Evolutionary conservation across 2,888 invertebrate genomes (phyloP).

Genomic region (Leptarthrus brevirostris): DNA sequence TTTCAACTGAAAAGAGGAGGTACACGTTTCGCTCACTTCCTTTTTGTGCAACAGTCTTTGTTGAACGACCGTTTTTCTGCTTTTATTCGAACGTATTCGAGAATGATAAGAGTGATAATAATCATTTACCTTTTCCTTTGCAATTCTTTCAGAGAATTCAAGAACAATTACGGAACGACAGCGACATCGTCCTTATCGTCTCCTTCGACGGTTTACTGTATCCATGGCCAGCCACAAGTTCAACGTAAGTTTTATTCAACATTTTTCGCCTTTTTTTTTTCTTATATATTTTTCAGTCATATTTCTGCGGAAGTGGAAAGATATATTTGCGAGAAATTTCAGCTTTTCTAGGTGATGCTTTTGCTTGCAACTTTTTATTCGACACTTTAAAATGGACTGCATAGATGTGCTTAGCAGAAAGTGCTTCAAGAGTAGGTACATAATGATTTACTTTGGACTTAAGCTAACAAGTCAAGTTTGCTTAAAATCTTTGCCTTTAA

Average conservation of each 20-base stretch:
- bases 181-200: not conserved
- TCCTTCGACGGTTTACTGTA: constrained; percentile 47
- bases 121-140: constrained; percentile 24
- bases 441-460: too few relatives aligned
- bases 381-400: too few relatives aligned
- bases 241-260: constrained; percentile 48
- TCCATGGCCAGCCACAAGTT: constrained; percentile 51
- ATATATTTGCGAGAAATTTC: too few relatives aligned
- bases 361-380: too few relatives aligned
- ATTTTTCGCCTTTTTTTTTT: not conserved
- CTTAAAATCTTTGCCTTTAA: too few relatives aligned
- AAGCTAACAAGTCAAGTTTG: too few relatives aligned
- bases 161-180: constrained; percentile 54
- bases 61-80: constrained; percentile 35
- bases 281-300: not conserved
- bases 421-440: too few relatives aligned
- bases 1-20: not conserved
- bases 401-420: too few relatives aligned
- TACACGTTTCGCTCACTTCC: constrained; percentile 5
- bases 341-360: too few relatives aligned
- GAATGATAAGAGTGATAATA: constrained; percentile 44
- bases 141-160: constrained; percentile 50
- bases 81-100: constrained; percentile 42
- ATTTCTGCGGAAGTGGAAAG: too few relatives aligned
- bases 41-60: constrained; percentile 24